Evolutionary conservation across 1,140 invertebrate species (phyloP).

Genomic region (Eumaeus atala): DNA sequence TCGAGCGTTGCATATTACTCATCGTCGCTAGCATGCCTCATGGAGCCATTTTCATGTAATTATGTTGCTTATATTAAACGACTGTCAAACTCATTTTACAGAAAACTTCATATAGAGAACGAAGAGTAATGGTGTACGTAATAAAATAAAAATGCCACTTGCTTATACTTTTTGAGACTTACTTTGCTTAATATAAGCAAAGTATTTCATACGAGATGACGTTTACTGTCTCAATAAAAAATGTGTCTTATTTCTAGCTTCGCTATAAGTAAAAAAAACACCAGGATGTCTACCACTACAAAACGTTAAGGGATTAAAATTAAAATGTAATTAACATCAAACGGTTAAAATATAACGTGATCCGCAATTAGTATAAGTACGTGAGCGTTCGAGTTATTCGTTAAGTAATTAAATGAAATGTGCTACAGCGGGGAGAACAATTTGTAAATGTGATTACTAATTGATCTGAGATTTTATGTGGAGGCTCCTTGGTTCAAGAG

Average conservation of each 20-base stretch:
- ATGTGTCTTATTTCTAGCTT: too few relatives aligned
- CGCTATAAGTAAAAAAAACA: too few relatives aligned
- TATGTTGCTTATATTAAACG: constrained; percentile 31
- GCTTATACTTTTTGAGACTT: too few relatives aligned
- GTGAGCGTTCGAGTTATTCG: constrained; percentile 38
- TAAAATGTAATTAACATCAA: constrained; percentile 1
- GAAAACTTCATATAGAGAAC: too few relatives aligned
- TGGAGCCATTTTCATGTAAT: constrained; percentile 36
- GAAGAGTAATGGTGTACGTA: too few relatives aligned
- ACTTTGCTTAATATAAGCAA: too few relatives aligned
- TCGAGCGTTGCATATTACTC: constrained; percentile 61
- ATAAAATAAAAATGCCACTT: too few relatives aligned
- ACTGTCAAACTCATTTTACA: not conserved
- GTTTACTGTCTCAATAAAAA: too few relatives aligned
- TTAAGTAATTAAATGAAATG: constrained; percentile 42
- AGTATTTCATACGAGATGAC: too few relatives aligned
- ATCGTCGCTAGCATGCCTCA: constrained; percentile 40
- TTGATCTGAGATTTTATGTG: not conserved
- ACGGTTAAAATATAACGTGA: constrained; percentile 2
- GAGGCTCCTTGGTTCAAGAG: not conserved
- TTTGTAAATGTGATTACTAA: constrained; percentile 27
- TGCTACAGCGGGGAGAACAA: constrained; percentile 34
- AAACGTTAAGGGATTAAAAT: not conserved
- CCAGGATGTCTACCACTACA: too few relatives aligned
- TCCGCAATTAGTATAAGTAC: constrained; percentile 35